Evolutionary conservation across 2,888 invertebrate genomes (phyloP), one percentile per base, ranked within the genome.

Genomic region (Ochropleura leucogaster): DNA sequence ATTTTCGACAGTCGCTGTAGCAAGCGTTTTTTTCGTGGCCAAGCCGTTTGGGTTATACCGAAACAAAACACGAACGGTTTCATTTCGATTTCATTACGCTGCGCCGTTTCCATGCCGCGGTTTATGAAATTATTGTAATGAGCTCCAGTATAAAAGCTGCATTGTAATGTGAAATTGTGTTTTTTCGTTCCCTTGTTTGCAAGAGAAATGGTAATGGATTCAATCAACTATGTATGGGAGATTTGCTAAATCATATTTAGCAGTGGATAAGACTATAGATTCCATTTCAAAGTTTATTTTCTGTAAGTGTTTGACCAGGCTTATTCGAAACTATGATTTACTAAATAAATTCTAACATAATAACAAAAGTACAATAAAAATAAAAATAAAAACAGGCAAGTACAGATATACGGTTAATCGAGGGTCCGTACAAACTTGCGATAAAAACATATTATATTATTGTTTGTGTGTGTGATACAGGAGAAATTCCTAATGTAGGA

Each of bases 91-190:
- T 72, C 75, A 74, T 76, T 83, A 74, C 69, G 57, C 49, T 63
- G 68, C 66, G 51, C 66, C 77, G 59, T 77, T 78, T 68, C 51
- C 68, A 80, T 53, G 68, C 65, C 77, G 73, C 55, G 53, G 60
- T 75, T 74, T 80, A 80, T 72, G 73, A 77, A 77, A 83, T 70
- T 74, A 79, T 85, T 85, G 55, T 68, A 77, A 71, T 73, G 68
- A 70, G 62, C 68, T 73, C 64, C 68, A 4, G 20, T 67, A 71
- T 71, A 74, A 71, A 84, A 77, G 67, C 82, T 68, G 83, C 86
- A 83, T 77, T 84, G 86, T 85, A 85, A 74, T 80, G 49, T 68
- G 44, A 72, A 72, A 53, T 62, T 65, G 60, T 68, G 46, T 51
- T 76, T 68, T 63, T 53, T 57, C 42, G 4, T 64, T 47, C 42